A percentile compares a stretch with the other conserved stretches of the same genome.
These are phyloP conservation scores for Loripinus fragilis DNA, from an alignment of 2,888 invertebrate genomes.

Conservation along the genomic window DNA sequence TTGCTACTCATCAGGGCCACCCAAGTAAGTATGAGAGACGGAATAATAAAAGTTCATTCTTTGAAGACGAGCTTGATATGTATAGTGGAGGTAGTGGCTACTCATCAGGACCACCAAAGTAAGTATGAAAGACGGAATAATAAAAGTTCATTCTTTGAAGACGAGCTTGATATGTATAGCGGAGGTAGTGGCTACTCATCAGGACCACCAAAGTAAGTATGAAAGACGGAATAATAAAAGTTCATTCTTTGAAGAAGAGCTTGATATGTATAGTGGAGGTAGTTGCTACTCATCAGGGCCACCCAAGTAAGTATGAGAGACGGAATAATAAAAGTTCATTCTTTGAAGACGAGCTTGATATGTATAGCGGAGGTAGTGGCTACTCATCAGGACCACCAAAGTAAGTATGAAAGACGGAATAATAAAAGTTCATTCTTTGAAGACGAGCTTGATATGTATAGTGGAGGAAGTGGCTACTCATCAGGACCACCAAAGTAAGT, in stretches of 20 bases:
- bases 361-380: constrained; percentile 22
- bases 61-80: constrained; percentile 4
- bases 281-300: constrained; percentile 46
- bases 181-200: constrained; percentile 40
- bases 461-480: constrained; percentile 34
- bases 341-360: constrained; percentile 7
- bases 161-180: neutral
- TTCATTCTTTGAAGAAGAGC: neutral
- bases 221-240: too few relatives aligned
- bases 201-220: constrained; percentile 42
- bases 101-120: constrained; percentile 47
- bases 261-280: neutral
- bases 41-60: too few relatives aligned
- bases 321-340: too few relatives aligned
- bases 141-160: neutral
- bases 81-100: constrained; percentile 27
- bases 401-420: too few relatives aligned
- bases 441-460: constrained; percentile 5
- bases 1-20: constrained; percentile 39
- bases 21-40: constrained; percentile 30
- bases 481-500: constrained; percentile 44
- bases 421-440: neutral
- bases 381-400: constrained; percentile 44
- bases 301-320: too few relatives aligned
- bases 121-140: too few relatives aligned